phyloP scores from a whole-genome alignment of 1,140 invertebrate species.

The Aplysia californica region DNA sequence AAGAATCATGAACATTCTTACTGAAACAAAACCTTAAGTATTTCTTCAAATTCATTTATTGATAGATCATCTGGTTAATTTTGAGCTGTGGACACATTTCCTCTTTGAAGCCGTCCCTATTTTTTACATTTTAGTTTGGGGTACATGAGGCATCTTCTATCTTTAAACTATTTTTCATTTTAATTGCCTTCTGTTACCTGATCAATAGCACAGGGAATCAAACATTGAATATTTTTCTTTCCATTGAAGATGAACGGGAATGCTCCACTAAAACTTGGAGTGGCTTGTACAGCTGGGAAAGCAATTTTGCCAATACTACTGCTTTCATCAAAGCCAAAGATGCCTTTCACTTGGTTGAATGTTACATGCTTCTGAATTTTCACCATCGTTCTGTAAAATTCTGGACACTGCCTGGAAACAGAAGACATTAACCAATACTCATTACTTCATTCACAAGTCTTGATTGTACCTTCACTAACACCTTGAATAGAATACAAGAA shows the following conservation, averaged over 20 bases:
- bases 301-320: slow-evolving; percentile 96
- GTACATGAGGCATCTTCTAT: no score
- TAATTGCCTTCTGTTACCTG: no score
- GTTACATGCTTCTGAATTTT: slow-evolving; percentile 94
- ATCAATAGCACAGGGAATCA: slow-evolving; percentile 99
- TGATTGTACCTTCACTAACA: no score
- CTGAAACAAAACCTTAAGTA: no score
- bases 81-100: no score
- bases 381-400: slow-evolving; percentile 93
- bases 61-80: no score
- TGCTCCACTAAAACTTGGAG: slow-evolving; percentile 92
- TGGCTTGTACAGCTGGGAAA: slow-evolving; percentile 97
- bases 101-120: no score
- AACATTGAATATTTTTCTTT: slow-evolving; percentile 84
- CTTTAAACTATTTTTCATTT: no score
- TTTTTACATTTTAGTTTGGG: no score
- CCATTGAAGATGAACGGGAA: slow-evolving; percentile 94
- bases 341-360: slow-evolving; percentile 91
- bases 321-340: slow-evolving; percentile 97
- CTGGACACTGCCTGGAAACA: slow-evolving; percentile 76
- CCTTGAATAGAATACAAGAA: no score
- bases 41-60: no score
- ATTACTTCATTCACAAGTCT: background rate
- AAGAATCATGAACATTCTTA: no score
- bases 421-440: background rate